Percentiles rank a stretch among this genome's conserved stretches.
Evolutionary conservation across 2,113 vertebrate species (phyloP).

Genomic region (Gallinago media): DNA sequence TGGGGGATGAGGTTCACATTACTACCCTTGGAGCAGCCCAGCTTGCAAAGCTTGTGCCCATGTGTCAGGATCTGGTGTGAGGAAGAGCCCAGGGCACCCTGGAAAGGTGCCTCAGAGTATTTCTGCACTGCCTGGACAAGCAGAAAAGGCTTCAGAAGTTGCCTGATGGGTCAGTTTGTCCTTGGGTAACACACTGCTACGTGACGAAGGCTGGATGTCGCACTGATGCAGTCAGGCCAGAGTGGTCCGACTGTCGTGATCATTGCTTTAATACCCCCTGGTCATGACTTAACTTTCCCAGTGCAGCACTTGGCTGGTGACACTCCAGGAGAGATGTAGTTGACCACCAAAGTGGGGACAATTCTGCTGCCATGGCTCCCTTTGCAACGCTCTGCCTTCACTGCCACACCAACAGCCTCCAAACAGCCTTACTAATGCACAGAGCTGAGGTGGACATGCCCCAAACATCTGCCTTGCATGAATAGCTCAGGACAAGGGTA

Average conservation of each 20-base stretch:
- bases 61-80: not conserved
- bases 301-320: not conserved
- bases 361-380: not conserved
- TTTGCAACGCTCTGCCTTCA: not conserved
- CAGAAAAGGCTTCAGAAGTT: not conserved
- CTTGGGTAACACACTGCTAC: not conserved
- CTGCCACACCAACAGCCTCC: not conserved
- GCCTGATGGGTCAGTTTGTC: not conserved
- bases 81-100: not conserved
- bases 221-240: not conserved
- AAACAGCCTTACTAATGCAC: not conserved
- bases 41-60: fast-evolving
- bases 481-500: not conserved
- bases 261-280: not conserved
- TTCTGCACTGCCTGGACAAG: not conserved
- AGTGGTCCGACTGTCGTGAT: not conserved
- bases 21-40: fast-evolving
- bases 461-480: not conserved
- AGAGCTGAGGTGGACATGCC: not conserved
- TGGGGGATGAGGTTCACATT: too few relatives aligned
- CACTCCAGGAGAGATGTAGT: not conserved
- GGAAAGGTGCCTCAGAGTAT: not conserved
- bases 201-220: not conserved
- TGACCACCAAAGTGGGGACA: fast-evolving
- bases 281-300: not conserved